Base-by-base conservation (phyloP, 1,140 invertebrate genomes). In the Diabrotica undecimpunctata region DNA sequence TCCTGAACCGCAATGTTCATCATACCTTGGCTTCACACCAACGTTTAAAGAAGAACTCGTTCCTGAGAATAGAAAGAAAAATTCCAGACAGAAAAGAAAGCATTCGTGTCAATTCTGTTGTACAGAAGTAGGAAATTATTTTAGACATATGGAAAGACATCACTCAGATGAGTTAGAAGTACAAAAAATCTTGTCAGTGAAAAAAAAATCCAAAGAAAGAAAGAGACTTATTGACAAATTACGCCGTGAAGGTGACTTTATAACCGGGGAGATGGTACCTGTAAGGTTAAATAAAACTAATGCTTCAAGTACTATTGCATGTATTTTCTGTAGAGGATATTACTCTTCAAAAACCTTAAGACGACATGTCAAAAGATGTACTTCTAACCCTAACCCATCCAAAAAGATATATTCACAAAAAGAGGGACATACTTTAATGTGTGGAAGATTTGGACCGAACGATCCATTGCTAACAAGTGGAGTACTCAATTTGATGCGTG, bases 101-200 rank as follows among this genome's bases (percentile, higher is more conserved):
- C 58, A 60, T 35, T 8, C 5, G n/a, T 67, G 66, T 61, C 11
- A 50, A 12, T 64, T 25, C 39, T 67, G 66, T 25, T 35, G 60
- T 14, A 14, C 41, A 7, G 5, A 54, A 37, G 56, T 60, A 11
- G 25, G n/a, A 5, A 67, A 67, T 67, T 67, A 60, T 57, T 55
- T 61, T 46, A 14, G 62, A 64, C 62, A 67, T 39, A 7, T 67
- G 11, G 37, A 67, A 60, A 11, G 62, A 56, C n/a, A 64, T 35
- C 66, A 67, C 61, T 35, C 5, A 9, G 37, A 41, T 11, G 65
- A 62, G 14, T 13, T 41, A 11, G 13, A 61, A 55, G 59, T 66
- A 11, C 35, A 41, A n/a, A 39, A 52, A 8, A 36, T 61, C 25
- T n/a, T 66, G 25, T 54, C 12, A 5, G 5, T 57, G 35, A 25